Conservation (phyloP, 1,140 invertebrate species). For the Neodiprion virginianus region DNA sequence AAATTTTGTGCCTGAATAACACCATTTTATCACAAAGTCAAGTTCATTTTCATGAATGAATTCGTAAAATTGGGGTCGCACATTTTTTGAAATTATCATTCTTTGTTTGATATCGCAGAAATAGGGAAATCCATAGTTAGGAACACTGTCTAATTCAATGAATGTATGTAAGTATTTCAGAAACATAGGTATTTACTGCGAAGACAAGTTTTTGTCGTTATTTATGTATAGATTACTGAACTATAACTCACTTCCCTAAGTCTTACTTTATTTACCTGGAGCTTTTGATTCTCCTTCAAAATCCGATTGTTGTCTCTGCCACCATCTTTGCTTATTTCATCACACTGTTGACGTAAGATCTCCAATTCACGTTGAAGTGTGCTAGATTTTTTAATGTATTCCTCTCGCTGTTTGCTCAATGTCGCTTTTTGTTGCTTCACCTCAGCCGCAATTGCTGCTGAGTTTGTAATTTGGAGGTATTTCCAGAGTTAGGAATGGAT, state of each 20-base stretch:
- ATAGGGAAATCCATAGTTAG: no score
- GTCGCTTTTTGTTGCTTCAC: slow-evolving; percentile 80
- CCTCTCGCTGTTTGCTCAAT: slow-evolving; percentile 77
- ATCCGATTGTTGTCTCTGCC: slow-evolving; percentile 72
- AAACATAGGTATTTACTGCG: no score
- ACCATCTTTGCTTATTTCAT: slow-evolving; percentile 72
- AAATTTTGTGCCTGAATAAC: slow-evolving; percentile 27
- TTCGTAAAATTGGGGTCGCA: no score
- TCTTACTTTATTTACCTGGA: slow-evolving; percentile 69
- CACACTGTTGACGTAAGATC: slow-evolving; percentile 76
- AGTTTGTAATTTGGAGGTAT: slow-evolving; percentile 33
- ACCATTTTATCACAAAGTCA: no score
- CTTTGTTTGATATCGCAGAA: no score
- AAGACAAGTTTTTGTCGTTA: neutral
- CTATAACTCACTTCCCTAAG: neutral
- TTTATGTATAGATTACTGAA: neutral
- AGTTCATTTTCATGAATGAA: no score
- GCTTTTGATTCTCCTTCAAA: slow-evolving; percentile 79
- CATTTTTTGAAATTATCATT: no score
- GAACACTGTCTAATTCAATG: no score
- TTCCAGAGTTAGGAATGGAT: slow-evolving; percentile 22
- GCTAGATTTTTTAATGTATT: slow-evolving; percentile 75
- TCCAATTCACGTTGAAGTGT: slow-evolving; percentile 78
- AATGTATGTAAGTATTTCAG: no score
- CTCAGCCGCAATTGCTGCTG: slow-evolving; percentile 78